Percentiles rank a stretch among this genome's conserved stretches.
phyloP scores from a whole-genome alignment of 2,888 invertebrate species.

The Oxytorus armatus region DNA sequence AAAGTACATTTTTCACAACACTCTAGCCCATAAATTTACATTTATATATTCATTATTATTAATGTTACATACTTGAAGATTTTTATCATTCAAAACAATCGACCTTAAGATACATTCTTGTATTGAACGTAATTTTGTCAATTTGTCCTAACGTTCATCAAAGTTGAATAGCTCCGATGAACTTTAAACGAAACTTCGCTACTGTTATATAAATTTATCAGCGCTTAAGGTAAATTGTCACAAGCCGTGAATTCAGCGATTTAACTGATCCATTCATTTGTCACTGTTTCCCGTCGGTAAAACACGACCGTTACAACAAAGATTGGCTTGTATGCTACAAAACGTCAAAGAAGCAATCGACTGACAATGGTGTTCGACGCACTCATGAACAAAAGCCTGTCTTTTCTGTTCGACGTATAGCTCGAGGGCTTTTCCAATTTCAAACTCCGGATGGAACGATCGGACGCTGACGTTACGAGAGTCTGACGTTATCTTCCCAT shows the following conservation, averaged over 20 bases:
- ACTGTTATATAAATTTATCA: not conserved
- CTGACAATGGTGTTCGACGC: conserved; percentile 27
- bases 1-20: no score
- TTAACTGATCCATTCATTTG: not conserved
- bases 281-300: not conserved
- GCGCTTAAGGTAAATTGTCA: not conserved
- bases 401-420: conserved; percentile 33
- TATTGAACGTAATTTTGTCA: not conserved
- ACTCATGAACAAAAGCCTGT: conserved; percentile 49
- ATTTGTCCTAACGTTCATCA: not conserved
- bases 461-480: conserved; percentile 60
- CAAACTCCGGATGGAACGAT: conserved; percentile 59
- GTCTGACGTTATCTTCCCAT: conserved; percentile 63
- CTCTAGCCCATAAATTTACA: no score
- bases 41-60: no score
- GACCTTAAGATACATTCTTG: not conserved
- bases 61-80: no score
- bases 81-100: not conserved
- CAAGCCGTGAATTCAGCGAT: not conserved
- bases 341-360: conserved; percentile 49
- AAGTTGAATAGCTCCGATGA: not conserved
- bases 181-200: not conserved
- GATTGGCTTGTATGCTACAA: conserved; percentile 2
- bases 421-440: conserved; percentile 48
- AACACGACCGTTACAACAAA: not conserved